These are phyloP conservation scores for Parapristionchus giblindavisi DNA, from an alignment of 2,888 invertebrate genomes.

Conservation along the genomic window DNA sequence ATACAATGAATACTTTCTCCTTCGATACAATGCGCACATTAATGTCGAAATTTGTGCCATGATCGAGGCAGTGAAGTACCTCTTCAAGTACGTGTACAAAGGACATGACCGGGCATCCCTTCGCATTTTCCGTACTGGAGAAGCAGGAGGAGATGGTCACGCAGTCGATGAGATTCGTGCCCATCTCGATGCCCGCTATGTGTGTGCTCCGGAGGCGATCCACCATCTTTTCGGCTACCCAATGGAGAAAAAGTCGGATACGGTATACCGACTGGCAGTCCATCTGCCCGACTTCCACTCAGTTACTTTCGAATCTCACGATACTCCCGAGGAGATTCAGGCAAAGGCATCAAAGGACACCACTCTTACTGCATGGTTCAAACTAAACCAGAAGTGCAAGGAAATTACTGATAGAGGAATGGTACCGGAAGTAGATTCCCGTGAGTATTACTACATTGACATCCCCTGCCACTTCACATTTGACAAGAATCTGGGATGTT, in stretches of 20 bases:
- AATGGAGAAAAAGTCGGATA: slow-evolving; percentile 11
- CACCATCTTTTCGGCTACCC: slow-evolving; percentile 36
- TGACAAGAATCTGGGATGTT: not conserved
- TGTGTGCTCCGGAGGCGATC: slow-evolving; percentile 47
- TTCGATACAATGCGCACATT: slow-evolving; percentile 54
- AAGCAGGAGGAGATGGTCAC: not conserved
- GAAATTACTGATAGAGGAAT: not conserved
- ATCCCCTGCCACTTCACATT: slow-evolving; percentile 35
- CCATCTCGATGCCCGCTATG: slow-evolving; percentile 43
- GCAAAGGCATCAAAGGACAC: slow-evolving; percentile 38
- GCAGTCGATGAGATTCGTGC: slow-evolving; percentile 41
- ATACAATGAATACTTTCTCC: slow-evolving; percentile 62
- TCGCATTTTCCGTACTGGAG: not conserved
- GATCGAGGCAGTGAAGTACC: slow-evolving; percentile 50
- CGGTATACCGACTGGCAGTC: slow-evolving; percentile 3
- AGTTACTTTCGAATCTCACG: not conserved
- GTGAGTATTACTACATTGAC: not conserved
- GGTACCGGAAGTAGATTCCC: not conserved
- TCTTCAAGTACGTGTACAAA: slow-evolving; percentile 57
- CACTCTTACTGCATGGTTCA: slow-evolving; percentile 58
- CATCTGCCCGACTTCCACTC: slow-evolving; percentile 13
- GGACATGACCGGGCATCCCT: slow-evolving; percentile 50
- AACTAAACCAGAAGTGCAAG: slow-evolving; percentile 45
- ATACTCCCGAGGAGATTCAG: not conserved
- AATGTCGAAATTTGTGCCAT: slow-evolving; percentile 65